Evolutionary conservation across 2,797 vertebrate species (phyloP), one percentile per base, ranked within the genome.

Genomic region (Sebastes dallii): DNA sequence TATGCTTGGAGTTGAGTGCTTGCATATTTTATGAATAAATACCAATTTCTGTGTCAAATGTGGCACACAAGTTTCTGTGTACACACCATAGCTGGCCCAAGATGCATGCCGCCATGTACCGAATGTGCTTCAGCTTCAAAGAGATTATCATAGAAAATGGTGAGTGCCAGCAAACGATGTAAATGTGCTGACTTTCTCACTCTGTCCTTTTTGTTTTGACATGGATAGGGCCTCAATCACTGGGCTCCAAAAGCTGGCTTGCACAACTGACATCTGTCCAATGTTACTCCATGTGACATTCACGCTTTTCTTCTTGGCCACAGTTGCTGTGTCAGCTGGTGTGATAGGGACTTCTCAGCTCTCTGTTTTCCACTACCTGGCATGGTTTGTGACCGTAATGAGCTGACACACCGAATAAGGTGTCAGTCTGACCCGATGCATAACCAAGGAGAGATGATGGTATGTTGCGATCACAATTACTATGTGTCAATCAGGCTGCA

Each of bases 321-420:
- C 81, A 83, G 83, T 66, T 89, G 78, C 80, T 67, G 52, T 25
- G 30, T 89, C 81, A 86, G 86, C 80, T 68, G 54, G n/a, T 75
- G 65, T 72, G 50, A 71, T 27, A 42, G 22, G 13, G 25, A 10
- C 55, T 30, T 54, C 29, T 68, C 20, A 18, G 79, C 60, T 55
- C 50, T 62, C 39, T 39, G 42, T 83, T 66, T 79, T 69, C 7
- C 32, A n/a, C 69, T 66, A 20, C 56, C 39, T 78, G 66, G 72
- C 58, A 75, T 16, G 52, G 77, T 69, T 75, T 77, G 66, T 36
- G 68, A 75, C 18, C 14, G 7, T 34, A 79, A 80, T 64, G 66
- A 78, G 29, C 34, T 59, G 67, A 62, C 20, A 59, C 27, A 36
- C 20, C 29, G 27, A 66, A 42, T 66, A 27, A 27, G 27, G 54